Evolutionary conservation across 2,797 vertebrate genomes (phyloP).

Genomic region (Chaetophractus vellerosus): DNA sequence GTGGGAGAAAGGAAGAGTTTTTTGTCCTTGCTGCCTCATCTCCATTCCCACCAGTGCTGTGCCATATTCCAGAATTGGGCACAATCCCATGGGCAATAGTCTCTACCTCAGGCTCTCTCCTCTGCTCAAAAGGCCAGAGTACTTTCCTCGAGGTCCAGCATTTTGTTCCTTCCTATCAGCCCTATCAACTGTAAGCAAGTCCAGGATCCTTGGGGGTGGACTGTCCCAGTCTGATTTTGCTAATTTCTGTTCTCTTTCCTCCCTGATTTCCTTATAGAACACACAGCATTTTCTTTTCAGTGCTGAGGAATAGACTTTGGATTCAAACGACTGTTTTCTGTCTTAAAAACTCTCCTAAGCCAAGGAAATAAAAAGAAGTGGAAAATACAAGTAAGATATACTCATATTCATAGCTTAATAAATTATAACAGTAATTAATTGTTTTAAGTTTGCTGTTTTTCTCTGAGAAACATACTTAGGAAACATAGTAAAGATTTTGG

Average conservation of each 20-base stretch:
- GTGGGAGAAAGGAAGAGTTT: background rate
- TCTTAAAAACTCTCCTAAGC: background rate
- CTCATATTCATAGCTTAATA: background rate
- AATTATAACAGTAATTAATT: slow-evolving; percentile 22
- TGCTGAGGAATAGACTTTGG: background rate
- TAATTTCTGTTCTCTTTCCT: background rate
- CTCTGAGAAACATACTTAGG: background rate
- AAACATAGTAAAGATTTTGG: background rate
- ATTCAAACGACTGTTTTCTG: background rate
- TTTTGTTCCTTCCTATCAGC: background rate
- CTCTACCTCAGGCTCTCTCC: background rate
- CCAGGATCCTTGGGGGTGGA: background rate
- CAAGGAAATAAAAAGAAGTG: background rate
- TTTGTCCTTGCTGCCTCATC: background rate
- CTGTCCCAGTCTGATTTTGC: background rate
- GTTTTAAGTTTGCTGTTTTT: background rate
- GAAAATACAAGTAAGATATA: background rate
- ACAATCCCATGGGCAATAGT: rapidly evolving
- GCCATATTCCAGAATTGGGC: background rate
- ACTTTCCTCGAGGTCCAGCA: background rate
- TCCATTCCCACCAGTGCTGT: background rate
- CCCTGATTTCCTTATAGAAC: background rate
- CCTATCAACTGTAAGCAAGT: background rate
- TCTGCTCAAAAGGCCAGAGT: background rate
- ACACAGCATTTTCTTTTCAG: background rate